Evolutionary conservation across 2,797 vertebrate genomes (phyloP), one percentile per base, ranked within the genome.

Genomic region (Darevskia nairensis): DNA sequence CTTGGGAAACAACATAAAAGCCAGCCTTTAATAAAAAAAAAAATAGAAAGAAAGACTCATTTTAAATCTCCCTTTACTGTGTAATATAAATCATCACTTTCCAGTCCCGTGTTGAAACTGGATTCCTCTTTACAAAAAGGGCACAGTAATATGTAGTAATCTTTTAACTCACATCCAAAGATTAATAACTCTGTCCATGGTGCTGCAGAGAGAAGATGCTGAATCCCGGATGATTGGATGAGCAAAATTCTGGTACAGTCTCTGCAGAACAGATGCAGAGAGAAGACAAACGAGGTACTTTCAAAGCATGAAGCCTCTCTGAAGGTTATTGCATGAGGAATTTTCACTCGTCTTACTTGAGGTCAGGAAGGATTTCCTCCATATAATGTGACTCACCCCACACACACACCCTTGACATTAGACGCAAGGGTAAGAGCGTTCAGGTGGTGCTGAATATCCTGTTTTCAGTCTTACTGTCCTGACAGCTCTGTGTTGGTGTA

Each of bases 21-120:
- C 4, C 8, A 44, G 8, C 50, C 13, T 55, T 55, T 55, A 55
- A 55, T 15, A 55, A 55, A 55, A 5, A 41, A 41, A 44, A 5
- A 41, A 41, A 41, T 3, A 41, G 46, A 55, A 55, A 55, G 50
- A 55, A 15, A 0, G 1, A 78, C 41, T 84, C 27, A 21, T 89
- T 86, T 85, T 87, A 80, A 80, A 27, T 35, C 80, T 85, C 5
- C n/a, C 1, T 1, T 84, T 11, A 1, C 64, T 61, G 2, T 46
- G 86, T 29, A 6, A 61, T 91, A 92, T 86, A 55, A 88, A 75
- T 88, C 1, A 68, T 80, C 41, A 27, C 11, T 89, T 87, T 68
- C 23, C 29, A 76, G 77, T 87, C 11, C 83, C 76, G 3, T 1
- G 81, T 8, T 46, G n/a, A 85, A 89, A 83, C n/a, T 68, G 35